These are phyloP conservation scores for Pungitius pungitius DNA, from an alignment of 2,113 vertebrate genomes.

Conservation along the genomic window DNA sequence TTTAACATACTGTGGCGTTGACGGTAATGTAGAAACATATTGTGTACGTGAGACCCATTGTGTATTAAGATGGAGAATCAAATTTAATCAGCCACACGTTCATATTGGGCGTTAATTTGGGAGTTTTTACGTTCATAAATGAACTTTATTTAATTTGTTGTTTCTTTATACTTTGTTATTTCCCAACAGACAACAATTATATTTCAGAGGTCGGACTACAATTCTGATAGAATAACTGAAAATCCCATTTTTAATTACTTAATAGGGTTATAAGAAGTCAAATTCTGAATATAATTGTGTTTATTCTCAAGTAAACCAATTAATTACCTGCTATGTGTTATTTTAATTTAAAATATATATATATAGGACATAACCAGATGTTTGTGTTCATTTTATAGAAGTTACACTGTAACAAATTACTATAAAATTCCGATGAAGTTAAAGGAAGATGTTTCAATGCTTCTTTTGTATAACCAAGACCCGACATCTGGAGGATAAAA, in stretches of 20 bases:
- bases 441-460: neutral
- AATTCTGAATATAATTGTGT: neutral
- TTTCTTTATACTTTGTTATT: neutral
- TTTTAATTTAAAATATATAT: neutral
- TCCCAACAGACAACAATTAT: neutral
- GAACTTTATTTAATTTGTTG: neutral
- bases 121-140: neutral
- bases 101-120: neutral
- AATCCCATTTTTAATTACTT: neutral
- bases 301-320: too few species aligned
- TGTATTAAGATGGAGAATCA: too few species aligned
- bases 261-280: neutral
- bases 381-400: neutral
- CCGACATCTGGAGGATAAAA: conserved; percentile 41
- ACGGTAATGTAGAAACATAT: too few species aligned
- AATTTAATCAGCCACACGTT: too few species aligned
- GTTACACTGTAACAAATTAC: too few species aligned
- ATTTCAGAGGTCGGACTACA: neutral
- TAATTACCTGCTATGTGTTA: neutral
- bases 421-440: too few species aligned
- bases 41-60: too few species aligned
- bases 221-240: neutral
- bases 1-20: too few species aligned
- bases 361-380: neutral
- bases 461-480: neutral